phyloP scores from a whole-genome alignment of 2,888 invertebrate genomes.

The Limnephilus rhombicus region DNA sequence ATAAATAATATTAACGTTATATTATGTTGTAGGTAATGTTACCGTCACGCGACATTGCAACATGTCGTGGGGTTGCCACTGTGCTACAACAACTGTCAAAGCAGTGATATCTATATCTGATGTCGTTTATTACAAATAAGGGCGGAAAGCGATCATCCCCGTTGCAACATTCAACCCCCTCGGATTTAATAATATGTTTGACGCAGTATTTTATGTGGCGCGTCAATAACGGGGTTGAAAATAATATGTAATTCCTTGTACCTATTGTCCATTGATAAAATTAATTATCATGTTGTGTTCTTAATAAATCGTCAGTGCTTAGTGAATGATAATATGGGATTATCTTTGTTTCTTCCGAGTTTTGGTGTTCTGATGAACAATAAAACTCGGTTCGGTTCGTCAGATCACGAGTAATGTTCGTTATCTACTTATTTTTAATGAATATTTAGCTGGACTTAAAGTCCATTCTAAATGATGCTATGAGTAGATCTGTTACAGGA shows the following conservation, averaged over 20 bases:
- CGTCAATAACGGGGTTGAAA: neutral
- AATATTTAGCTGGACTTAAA: too few relatives aligned
- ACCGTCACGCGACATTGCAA: neutral
- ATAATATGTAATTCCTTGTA: neutral
- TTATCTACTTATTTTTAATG: too few relatives aligned
- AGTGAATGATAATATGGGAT: too few relatives aligned
- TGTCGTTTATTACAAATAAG: conserved; percentile 36
- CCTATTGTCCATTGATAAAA: neutral
- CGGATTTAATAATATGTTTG: neutral
- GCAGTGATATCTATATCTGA: conserved; percentile 40
- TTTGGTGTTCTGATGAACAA: too few relatives aligned
- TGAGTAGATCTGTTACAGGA: too few relatives aligned
- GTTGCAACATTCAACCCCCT: neutral
- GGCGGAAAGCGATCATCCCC: conserved; percentile 37
- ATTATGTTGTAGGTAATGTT: neutral
- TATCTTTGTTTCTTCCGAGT: too few relatives aligned
- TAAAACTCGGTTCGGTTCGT: too few relatives aligned
- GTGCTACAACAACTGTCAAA: conserved; percentile 18
- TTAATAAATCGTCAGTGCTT: too few relatives aligned
- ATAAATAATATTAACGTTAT: conserved; percentile 15
- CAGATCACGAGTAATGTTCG: too few relatives aligned
- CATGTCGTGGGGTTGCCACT: conserved; percentile 8
- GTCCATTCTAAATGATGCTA: too few relatives aligned
- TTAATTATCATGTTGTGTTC: neutral
- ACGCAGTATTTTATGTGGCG: neutral